Base-by-base conservation (phyloP, 2,797 vertebrate genomes). In the Pipistrellus kuhlii region DNA sequence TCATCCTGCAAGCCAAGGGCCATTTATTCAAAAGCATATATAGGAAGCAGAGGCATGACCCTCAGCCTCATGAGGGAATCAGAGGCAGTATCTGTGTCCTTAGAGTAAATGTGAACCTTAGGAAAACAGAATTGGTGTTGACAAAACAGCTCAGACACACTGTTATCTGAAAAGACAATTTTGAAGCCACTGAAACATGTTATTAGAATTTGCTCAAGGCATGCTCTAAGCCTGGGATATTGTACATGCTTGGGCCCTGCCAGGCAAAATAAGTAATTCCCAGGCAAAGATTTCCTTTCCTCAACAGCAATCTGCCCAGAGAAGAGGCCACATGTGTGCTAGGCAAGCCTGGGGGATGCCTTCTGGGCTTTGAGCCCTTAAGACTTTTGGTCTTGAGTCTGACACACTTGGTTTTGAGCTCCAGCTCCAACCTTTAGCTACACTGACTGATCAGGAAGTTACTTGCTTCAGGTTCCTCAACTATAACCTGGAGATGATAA, bases 151-250 rank as follows among this genome's bases (percentile, higher is more conserved):
- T 93, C 85, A 96, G 96, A 88, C 82, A 87, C 87, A 53, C 32
- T 90, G 82, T 82, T 94, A 94, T 96, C 90, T 87, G 85, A 84
- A 95, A 94, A 95, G 93, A 95, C 69, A 91, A 96, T 80, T 90
- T 93, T 66, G 91, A 95, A 97, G 93, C 76, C 85, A 85, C 59
- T 2, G 53, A 88, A 96, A 95, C 41, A 64, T 86, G 81, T 12
- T 27, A 96, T 68, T 69, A 75, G 80, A 96, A 35, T 85, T 92
- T 96, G 88, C 92, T 95, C 72, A 92, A 86, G 85, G 96, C 88
- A 8, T 8, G 13, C 3, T 6, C 25, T 23, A 62, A 64, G 48
- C 75, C 20, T 41, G 73, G 17, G 38, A 93, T 59, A 77, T 20
- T 20, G 20, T 13, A 48, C 41, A 32, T 6, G 35, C 51, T 46